A percentile compares a stretch with the other conserved stretches of the same genome.
Evolutionary conservation across 2,797 vertebrate genomes (phyloP).

Genomic region (Peromyscus melanophrys): DNA sequence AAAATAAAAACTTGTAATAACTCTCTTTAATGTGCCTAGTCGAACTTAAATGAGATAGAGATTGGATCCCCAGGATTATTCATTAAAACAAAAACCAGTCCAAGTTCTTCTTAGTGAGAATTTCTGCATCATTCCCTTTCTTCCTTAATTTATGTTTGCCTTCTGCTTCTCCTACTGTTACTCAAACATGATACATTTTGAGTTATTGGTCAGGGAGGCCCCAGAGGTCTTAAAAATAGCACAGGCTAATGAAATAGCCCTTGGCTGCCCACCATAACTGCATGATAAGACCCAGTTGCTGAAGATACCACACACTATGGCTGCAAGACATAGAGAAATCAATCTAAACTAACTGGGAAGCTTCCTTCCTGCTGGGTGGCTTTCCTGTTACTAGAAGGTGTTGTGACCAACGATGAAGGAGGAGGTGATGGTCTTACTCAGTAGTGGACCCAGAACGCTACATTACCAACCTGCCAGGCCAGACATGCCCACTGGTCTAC

Average conservation of each 20-base stretch:
- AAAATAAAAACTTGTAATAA: slow-evolving; percentile 43
- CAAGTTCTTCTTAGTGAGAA: neutral
- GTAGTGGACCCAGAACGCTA: neutral
- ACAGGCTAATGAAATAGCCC: neutral
- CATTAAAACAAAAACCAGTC: neutral
- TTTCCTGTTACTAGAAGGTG: neutral
- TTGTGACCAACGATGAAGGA: neutral
- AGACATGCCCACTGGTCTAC: neutral
- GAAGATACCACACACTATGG: neutral
- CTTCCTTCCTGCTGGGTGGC: neutral
- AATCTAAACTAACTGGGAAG: neutral
- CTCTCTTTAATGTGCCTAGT: neutral
- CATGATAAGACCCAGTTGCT: neutral
- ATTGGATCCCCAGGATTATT: neutral
- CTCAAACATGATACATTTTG: neutral
- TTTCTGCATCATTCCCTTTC: neutral
- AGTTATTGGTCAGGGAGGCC: neutral
- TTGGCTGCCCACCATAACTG: neutral
- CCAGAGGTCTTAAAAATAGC: neutral
- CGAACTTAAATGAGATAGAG: neutral
- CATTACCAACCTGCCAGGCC: neutral
- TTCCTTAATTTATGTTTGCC: neutral
- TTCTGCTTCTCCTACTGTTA: neutral
- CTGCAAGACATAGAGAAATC: neutral
- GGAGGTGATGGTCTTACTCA: neutral